Evolutionary conservation across 2,888 invertebrate species (phyloP).

Genomic region (Hyppa rectilinea): DNA sequence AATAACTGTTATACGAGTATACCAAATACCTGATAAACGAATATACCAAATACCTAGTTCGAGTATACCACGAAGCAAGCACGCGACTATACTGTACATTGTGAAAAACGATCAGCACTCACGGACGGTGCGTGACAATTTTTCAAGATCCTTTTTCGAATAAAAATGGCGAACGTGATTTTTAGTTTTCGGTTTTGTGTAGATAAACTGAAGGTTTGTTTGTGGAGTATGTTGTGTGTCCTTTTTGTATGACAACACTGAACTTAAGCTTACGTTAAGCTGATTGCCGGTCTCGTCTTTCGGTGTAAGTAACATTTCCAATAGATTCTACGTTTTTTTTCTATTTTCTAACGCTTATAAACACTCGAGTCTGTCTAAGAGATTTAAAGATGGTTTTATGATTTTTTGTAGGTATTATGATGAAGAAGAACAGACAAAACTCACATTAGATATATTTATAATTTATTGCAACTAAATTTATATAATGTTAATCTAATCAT

Average conservation of each 20-base stretch:
- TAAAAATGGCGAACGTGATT: conserved; percentile 41
- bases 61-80: conserved; percentile 35
- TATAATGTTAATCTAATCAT: too few species aligned
- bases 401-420: too few species aligned
- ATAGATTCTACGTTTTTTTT: not conserved
- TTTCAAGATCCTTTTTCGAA: conserved; percentile 45
- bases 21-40: too few species aligned
- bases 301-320: conserved; percentile 20
- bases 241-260: conserved; percentile 29
- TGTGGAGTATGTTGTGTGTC: conserved; percentile 10
- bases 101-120: conserved; percentile 57
- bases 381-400: too few species aligned
- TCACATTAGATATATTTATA: too few species aligned
- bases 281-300: conserved; percentile 5
- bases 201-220: conserved; percentile 39
- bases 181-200: conserved; percentile 32
- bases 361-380: too few species aligned
- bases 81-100: conserved; percentile 45
- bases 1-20: too few species aligned
- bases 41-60: conserved; percentile 7
- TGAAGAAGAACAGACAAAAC: too few species aligned
- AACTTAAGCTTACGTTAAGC: conserved; percentile 36
- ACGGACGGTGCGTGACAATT: conserved; percentile 57
- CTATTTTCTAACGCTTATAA: not conserved
- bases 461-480: too few species aligned